Conservation (phyloP, 2,888 invertebrate genomes). For the Tinea semifulvella region DNA sequence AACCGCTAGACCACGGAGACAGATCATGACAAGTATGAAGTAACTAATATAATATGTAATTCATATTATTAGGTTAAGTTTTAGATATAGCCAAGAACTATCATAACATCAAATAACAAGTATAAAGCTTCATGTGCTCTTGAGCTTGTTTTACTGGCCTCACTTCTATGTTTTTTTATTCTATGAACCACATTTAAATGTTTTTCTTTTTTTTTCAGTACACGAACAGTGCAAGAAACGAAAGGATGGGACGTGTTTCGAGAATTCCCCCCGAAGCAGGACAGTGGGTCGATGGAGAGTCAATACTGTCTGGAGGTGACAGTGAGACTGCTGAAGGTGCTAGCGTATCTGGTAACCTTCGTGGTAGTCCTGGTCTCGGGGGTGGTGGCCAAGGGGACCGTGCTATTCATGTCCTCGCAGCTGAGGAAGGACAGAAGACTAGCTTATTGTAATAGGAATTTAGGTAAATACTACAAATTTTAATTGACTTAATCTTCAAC, state of each 20-base stretch:
- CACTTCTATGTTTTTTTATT: not conserved
- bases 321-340: slow-evolving; percentile 82
- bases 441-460: slow-evolving; percentile 84
- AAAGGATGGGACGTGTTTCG: slow-evolving; percentile 98
- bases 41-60: no score
- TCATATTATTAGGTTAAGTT: no score
- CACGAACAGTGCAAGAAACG: slow-evolving; percentile 84
- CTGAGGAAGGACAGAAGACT: slow-evolving; percentile 78
- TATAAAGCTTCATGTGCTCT: no score
- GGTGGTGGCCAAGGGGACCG: slow-evolving; percentile 87
- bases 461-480: slow-evolving; percentile 65
- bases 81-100: no score
- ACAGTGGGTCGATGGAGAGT: slow-evolving; percentile 88
- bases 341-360: slow-evolving; percentile 88
- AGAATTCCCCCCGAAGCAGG: slow-evolving; percentile 88
- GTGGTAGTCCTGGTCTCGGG: slow-evolving; percentile 84
- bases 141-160: no score
- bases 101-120: no score
- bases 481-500: no score
- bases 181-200: not conserved
- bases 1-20: no score
- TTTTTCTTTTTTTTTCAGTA: slow-evolving; percentile 61
- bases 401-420: slow-evolving; percentile 93
- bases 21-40: no score
- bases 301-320: slow-evolving; percentile 87